Base-by-base conservation (phyloP, 1,140 invertebrate species). In the Drosophila truncata region DNA sequence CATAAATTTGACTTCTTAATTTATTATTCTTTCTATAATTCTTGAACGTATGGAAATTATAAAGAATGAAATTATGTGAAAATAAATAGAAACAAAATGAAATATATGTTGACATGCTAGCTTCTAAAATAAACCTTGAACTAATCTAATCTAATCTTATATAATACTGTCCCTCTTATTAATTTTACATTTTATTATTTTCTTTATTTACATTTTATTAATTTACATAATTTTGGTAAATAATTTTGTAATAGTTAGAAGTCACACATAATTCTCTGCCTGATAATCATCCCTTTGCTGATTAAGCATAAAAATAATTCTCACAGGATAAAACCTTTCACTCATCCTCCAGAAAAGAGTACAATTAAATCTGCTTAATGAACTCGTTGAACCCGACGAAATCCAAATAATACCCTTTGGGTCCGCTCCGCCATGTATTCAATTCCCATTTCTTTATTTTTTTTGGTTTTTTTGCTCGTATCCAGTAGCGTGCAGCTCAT, bases 291-390 rank as follows among this genome's bases (percentile, higher is more conserved):
- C 8, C 6, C 44, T 3, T 44, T 39, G 47, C 54, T 75, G 64
- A 70, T 49, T 75, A 54, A 39, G 79, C 72, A 39, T 25, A 33
- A 58, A 62, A 58, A 58, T 39, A 73, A 82, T 41, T 57, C 72
- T 63, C 72, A 33, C 33, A 33, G 8, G 63, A 1, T n/a, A 23
- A 37, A 57, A 52, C 60, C 61, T 29, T 64, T 78, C 42, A 67
- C 49, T 49, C 37, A 55, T 37, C 29, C n/a, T 16, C 16, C 25
- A 1, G 0, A 20, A 63, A 64, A 66, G 64, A 86, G 59, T 55
- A 86, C 80, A 87, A 87, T 87, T 87, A 82, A 87, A 86, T 87
- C 80, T 84, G 72, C 87, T 83, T 71, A 88, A 87, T 87, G 78
- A 88, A 88, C 83, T 88, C 84, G 83, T 87, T 88, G 84, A 82